A percentile compares a stretch with the other conserved stretches of the same genome.
These are phyloP conservation scores for Platysternon megacephalum DNA, from an alignment of 2,113 vertebrate species.

Conservation along the genomic window DNA sequence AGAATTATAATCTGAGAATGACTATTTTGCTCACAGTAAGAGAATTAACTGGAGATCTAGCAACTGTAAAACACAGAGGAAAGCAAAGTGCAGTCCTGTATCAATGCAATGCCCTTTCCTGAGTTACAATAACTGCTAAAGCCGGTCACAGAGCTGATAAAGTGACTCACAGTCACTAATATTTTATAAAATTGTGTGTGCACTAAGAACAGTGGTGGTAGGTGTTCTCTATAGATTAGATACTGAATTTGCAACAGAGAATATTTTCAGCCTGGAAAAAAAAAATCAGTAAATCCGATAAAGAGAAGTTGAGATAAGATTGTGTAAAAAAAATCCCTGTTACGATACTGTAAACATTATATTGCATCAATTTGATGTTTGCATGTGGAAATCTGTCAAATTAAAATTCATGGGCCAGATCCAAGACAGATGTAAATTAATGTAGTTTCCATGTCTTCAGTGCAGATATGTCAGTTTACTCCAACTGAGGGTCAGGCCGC, in stretches of 20 bases:
- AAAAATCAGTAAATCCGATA: not conserved
- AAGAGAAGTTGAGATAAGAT: not conserved
- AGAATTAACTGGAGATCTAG: not conserved
- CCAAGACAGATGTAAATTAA: not conserved
- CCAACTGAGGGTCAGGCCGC: not conserved
- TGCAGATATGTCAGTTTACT: not conserved
- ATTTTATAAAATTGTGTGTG: not conserved
- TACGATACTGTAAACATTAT: not conserved
- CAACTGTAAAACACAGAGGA: not conserved
- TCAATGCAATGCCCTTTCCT: accelerated
- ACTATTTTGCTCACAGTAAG: not conserved
- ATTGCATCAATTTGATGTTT: not conserved
- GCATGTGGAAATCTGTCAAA: not conserved
- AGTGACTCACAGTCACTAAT: not conserved
- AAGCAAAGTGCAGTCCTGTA: not conserved
- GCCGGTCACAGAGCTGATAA: not conserved
- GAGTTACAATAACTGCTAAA: not conserved
- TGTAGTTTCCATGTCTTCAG: not conserved
- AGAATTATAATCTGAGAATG: slow-evolving; percentile 31
- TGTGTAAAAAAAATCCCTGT: not conserved
- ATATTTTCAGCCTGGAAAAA: not conserved
- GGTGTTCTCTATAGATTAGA: not conserved
- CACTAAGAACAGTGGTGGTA: not conserved
- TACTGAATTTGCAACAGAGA: not conserved
- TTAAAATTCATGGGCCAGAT: not conserved